Evolutionary conservation across 2,888 invertebrate species (phyloP).

Genomic region (Aphrophora alni): DNA sequence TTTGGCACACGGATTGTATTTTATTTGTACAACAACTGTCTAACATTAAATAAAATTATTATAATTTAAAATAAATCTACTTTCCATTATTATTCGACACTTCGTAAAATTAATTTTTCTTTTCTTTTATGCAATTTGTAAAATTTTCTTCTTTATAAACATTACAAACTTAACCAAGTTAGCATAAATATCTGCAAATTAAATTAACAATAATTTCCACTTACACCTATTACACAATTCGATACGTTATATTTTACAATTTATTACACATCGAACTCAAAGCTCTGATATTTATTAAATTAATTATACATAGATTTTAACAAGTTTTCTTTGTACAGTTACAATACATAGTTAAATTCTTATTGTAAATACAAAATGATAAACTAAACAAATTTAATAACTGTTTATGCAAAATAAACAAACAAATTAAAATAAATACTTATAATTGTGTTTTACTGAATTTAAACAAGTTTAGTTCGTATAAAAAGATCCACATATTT

Average conservation of each 20-base stretch:
- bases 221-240: not conserved
- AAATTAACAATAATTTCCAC: not conserved
- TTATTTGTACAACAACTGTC: conserved; percentile 33
- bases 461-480: no score
- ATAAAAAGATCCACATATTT: no score
- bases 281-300: not conserved
- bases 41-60: conserved; percentile 9
- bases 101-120: not conserved
- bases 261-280: not conserved
- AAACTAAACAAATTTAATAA: no score
- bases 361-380: no score
- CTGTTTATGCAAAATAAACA: no score
- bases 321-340: not conserved
- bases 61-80: not conserved
- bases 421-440: no score
- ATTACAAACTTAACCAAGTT: not conserved
- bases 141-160: not conserved
- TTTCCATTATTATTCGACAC: not conserved
- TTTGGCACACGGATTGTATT: conserved; percentile 32
- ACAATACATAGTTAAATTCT: no score
- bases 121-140: not conserved
- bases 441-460: no score
- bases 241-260: not conserved
- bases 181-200: not conserved
- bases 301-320: not conserved